These are phyloP conservation scores for Leucosticte australis DNA, from an alignment of 2,113 vertebrate genomes.

Conservation along the genomic window DNA sequence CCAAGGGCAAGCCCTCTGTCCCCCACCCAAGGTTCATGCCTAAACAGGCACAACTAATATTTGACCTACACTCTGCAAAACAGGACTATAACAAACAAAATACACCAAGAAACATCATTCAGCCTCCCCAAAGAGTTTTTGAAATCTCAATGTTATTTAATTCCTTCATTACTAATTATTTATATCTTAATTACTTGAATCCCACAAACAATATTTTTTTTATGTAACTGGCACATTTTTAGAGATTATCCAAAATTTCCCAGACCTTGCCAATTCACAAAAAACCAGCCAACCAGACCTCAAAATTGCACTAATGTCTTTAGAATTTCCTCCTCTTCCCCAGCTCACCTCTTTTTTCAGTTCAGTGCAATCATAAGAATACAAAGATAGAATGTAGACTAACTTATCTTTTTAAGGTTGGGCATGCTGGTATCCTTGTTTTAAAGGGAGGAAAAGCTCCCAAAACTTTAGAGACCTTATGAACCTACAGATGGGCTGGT, in stretches of 20 bases:
- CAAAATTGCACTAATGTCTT: not conserved
- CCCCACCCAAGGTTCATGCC: not conserved
- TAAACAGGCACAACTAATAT: not conserved
- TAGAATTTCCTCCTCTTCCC: not conserved
- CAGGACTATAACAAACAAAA: not conserved
- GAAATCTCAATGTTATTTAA: not conserved
- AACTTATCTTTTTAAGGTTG: not conserved
- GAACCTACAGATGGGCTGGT: not conserved
- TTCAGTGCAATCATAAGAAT: not conserved
- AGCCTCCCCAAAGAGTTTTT: not conserved
- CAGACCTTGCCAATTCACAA: not conserved
- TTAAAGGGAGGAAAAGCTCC: not conserved
- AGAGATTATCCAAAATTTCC: conserved; percentile 1
- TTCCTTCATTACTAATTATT: conserved; percentile 29
- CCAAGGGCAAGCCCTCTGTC: not conserved
- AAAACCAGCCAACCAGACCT: not conserved
- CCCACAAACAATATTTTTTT: not conserved
- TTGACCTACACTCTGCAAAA: not conserved
- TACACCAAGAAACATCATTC: not conserved
- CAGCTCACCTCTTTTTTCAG: not conserved
- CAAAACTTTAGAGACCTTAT: not conserved
- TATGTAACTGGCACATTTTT: not conserved
- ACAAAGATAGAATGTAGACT: not conserved
- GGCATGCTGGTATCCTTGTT: not conserved
- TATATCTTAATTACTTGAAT: not conserved